Conservation (phyloP, 2,113 vertebrate genomes). For the Aspiorhynchus laticeps region DNA sequence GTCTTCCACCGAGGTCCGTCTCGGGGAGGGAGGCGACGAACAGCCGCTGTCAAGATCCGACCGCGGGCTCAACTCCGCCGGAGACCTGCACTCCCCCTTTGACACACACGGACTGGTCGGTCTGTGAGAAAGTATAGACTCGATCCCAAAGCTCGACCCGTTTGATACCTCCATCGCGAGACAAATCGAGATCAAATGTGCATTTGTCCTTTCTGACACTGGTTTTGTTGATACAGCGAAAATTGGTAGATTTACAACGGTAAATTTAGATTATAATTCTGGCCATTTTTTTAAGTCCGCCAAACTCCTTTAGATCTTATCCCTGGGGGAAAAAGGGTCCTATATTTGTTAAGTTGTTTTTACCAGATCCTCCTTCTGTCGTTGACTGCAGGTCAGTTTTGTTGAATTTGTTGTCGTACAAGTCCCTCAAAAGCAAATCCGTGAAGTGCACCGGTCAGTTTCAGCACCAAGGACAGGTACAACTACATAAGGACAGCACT, state of each 20-base stretch:
- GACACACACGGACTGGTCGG: conserved; percentile 78
- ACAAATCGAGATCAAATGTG: conserved; percentile 4
- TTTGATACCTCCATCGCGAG: conserved; percentile 83
- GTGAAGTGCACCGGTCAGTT: conserved; percentile 35
- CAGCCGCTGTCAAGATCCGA: conserved; percentile 82
- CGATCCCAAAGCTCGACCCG: conserved; percentile 84
- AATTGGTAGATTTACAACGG: neutral
- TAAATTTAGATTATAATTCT: conserved; percentile 21
- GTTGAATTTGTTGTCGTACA: neutral
- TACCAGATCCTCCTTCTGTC: neutral
- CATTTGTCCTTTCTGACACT: conserved; percentile 40
- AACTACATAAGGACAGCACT: neutral
- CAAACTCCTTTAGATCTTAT: conserved; percentile 13
- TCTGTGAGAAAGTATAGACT: conserved; percentile 86
- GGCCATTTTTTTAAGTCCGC: neutral
- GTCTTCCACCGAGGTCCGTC: conserved; percentile 78
- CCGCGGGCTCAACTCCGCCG: conserved; percentile 81
- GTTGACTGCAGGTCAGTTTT: neutral
- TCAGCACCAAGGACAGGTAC: conserved; percentile 65
- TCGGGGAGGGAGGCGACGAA: conserved; percentile 81
- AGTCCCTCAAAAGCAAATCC: conserved; percentile 17
- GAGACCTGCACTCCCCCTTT: conserved; percentile 80
- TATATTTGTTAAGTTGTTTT: neutral
- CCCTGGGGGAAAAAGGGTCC: neutral
- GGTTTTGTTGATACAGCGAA: neutral